Evolutionary conservation across 2,797 vertebrate species (phyloP).

Genomic region (Rhadinocentrus ornatus): DNA sequence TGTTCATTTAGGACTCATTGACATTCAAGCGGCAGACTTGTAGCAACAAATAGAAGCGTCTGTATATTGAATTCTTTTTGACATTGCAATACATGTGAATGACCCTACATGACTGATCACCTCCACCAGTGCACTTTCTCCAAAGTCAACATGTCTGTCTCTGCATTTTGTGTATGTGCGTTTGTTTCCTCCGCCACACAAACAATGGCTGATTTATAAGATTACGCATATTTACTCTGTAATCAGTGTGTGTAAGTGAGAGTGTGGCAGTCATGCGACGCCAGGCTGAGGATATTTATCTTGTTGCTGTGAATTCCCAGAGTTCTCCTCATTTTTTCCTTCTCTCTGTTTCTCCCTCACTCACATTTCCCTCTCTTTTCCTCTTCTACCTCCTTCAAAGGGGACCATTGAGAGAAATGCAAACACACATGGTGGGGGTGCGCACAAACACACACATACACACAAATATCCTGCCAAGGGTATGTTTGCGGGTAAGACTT

Average conservation of each 20-base stretch:
- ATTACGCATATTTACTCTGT: slow-evolving; percentile 79
- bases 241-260: slow-evolving; percentile 63
- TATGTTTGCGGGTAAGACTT: slow-evolving; percentile 53
- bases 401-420: slow-evolving; percentile 81
- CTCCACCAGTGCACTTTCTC: slow-evolving; percentile 66
- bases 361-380: slow-evolving; percentile 23
- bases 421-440: slow-evolving; percentile 70
- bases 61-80: neutral
- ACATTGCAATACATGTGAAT: slow-evolving; percentile 11
- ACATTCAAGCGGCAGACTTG: neutral
- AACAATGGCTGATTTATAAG: slow-evolving; percentile 80
- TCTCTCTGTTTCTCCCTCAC: slow-evolving; percentile 30
- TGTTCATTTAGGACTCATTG: neutral
- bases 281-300: slow-evolving; percentile 80
- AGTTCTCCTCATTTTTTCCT: slow-evolving; percentile 62
- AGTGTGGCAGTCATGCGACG: slow-evolving; percentile 61
- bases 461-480: slow-evolving; percentile 38
- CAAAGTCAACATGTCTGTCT: slow-evolving; percentile 70
- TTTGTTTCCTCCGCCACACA: slow-evolving; percentile 44
- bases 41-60: neutral
- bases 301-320: slow-evolving; percentile 79
- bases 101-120: slow-evolving; percentile 66
- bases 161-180: slow-evolving; percentile 22
- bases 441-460: slow-evolving; percentile 25
- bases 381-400: slow-evolving; percentile 71